Percentiles rank a stretch among this genome's conserved stretches.
These are phyloP conservation scores for Latrodectus geometricus DNA, from an alignment of 1,140 invertebrate species.

Conservation along the genomic window DNA sequence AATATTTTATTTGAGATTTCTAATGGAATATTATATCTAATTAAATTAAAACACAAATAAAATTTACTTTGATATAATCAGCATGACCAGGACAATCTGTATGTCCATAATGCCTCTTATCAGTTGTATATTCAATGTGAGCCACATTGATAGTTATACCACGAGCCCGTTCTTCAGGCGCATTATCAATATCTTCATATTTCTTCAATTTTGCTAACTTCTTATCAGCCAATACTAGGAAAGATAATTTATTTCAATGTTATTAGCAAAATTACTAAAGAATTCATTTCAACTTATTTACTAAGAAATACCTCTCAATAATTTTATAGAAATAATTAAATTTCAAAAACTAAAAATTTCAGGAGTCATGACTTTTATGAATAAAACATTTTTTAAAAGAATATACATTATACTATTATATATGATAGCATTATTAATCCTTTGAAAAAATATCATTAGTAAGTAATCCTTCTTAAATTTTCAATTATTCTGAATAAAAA, in stretches of 20 bases:
- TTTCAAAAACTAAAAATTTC: too few species aligned
- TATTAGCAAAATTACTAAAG: too few species aligned
- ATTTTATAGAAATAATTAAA: too few species aligned
- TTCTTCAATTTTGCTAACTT: conserved; percentile 81
- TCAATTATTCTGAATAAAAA: too few species aligned
- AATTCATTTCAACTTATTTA: too few species aligned
- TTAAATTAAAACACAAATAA: background rate
- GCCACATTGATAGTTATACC: conserved; percentile 98
- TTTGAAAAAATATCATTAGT: too few species aligned
- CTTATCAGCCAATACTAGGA: conserved; percentile 81
- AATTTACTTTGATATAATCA: conserved; percentile 91
- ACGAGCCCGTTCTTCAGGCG: conserved; percentile 92
- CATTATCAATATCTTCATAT: conserved; percentile 95
- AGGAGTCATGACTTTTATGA: too few species aligned
- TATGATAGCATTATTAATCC: too few species aligned
- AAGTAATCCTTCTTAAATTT: too few species aligned
- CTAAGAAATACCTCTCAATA: too few species aligned
- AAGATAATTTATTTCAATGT: background rate
- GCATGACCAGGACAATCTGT: conserved; percentile 96
- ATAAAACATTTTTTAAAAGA: too few species aligned
- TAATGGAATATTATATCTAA: background rate
- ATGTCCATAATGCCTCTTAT: conserved; percentile 89
- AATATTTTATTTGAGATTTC: background rate
- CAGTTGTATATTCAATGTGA: conserved; percentile 90
- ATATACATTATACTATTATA: too few species aligned